phyloP scores from a whole-genome alignment of 2,888 invertebrate species.

The Palloptera scutellata region DNA sequence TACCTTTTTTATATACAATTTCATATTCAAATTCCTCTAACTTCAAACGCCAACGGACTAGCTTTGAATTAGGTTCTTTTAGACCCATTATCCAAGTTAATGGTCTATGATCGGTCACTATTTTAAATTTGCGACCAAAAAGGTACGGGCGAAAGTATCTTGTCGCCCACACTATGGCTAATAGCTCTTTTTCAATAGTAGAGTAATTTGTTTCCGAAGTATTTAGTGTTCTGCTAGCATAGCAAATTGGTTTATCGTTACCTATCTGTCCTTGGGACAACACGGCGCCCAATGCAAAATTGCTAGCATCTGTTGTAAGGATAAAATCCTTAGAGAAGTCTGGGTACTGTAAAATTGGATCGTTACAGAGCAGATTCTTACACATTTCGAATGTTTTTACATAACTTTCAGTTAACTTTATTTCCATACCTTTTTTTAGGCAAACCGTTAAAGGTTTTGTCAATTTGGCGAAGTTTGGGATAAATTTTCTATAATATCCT shows the following conservation, averaged over 20 bases:
- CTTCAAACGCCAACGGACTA: too few species aligned
- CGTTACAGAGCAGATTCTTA: slow-evolving; percentile 33
- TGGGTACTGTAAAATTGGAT: slow-evolving; percentile 54
- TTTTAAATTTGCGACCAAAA: slow-evolving; percentile 47
- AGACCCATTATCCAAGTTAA: slow-evolving; percentile 46
- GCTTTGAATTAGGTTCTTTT: slow-evolving; percentile 32
- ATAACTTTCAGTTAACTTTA: slow-evolving; percentile 16
- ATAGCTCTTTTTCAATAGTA: slow-evolving; percentile 47
- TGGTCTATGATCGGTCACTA: slow-evolving; percentile 53
- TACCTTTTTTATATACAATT: slow-evolving; percentile 44
- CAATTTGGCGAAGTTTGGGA: slow-evolving; percentile 38
- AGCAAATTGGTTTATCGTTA: slow-evolving; percentile 38
- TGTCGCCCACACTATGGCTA: slow-evolving; percentile 46
- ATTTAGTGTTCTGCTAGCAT: slow-evolving; percentile 46
- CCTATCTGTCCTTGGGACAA: slow-evolving; percentile 42
- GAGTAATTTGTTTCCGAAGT: slow-evolving; percentile 44
- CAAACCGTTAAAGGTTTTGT: slow-evolving; percentile 37
- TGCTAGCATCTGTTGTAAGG: slow-evolving; percentile 50
- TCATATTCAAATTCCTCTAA: slow-evolving; percentile 49
- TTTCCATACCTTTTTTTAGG: slow-evolving; percentile 29
- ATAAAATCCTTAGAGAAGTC: slow-evolving; percentile 40
- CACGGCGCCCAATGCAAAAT: slow-evolving; percentile 45
- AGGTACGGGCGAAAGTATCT: slow-evolving; percentile 50
- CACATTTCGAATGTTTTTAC: slow-evolving; percentile 29
- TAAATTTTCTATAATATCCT: slow-evolving; percentile 42